These are phyloP conservation scores for Thecocarcelia acutangulata DNA, from an alignment of 2,888 invertebrate genomes.

Conservation along the genomic window DNA sequence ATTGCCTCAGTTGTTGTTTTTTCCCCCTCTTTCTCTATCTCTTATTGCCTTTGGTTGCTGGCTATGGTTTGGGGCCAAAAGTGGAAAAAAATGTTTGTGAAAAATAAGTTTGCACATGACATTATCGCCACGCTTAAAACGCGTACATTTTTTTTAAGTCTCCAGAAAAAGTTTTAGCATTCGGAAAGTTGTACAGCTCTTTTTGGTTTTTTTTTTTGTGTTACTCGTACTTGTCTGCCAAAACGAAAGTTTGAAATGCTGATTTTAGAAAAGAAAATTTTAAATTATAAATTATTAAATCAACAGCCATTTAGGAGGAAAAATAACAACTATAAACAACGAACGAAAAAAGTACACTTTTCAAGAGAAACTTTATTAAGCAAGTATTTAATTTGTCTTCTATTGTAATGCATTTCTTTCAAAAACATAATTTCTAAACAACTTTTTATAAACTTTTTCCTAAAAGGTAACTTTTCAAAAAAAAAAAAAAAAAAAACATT, in stretches of 20 bases:
- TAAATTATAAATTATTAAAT: background rate
- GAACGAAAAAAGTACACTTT: too few relatives aligned
- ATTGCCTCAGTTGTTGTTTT: background rate
- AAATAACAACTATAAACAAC: too few relatives aligned
- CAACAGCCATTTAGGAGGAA: too few relatives aligned
- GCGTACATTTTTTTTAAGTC: conserved; percentile 45
- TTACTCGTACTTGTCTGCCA: conserved; percentile 18
- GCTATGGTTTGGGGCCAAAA: conserved; percentile 60
- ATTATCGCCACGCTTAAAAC: conserved; percentile 68
- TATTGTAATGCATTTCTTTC: too few relatives aligned
- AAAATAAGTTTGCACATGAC: conserved; percentile 64
- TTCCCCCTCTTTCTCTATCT: background rate
- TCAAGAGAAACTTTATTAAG: too few relatives aligned
- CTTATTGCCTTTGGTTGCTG: conserved; percentile 10
- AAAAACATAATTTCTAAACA: too few relatives aligned
- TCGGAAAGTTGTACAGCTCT: conserved; percentile 6
- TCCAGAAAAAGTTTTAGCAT: background rate
- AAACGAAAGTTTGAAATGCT: conserved; percentile 50
- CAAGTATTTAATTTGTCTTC: too few relatives aligned
- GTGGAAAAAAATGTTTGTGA: conserved; percentile 28
- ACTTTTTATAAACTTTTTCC: too few relatives aligned
- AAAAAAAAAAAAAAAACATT: too few relatives aligned
- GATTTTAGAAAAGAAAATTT: conserved; percentile 8
- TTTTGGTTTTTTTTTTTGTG: conserved; percentile 8
- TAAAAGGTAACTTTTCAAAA: too few relatives aligned